A percentile compares a stretch with the other conserved stretches of the same genome.
phyloP scores from a whole-genome alignment of 2,113 vertebrate genomes.

The Oplegnathus fasciatus region DNA sequence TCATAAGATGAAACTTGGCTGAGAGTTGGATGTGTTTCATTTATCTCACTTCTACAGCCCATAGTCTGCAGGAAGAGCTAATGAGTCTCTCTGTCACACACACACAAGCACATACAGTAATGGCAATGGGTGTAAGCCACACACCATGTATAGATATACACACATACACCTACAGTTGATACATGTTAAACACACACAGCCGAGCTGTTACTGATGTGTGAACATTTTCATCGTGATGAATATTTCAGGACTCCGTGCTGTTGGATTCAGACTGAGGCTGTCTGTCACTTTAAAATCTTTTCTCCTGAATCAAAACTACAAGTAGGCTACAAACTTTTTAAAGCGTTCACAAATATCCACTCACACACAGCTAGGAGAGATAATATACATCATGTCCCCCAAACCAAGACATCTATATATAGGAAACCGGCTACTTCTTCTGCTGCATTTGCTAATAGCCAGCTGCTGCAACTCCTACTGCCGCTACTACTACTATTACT shows the following conservation, averaged over 20 bases:
- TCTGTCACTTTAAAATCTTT: constrained; percentile 7
- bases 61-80: constrained; percentile 41
- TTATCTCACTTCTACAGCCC: constrained; percentile 59
- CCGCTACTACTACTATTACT: background rate
- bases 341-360: background rate
- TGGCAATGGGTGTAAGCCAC: background rate
- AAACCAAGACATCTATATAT: background rate
- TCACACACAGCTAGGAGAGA: background rate
- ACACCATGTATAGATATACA: background rate
- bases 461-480: background rate
- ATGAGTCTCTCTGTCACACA: constrained; percentile 23
- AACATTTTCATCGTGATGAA: constrained; percentile 8
- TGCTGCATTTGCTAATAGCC: background rate
- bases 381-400: background rate
- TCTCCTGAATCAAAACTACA: background rate
- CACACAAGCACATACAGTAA: constrained; percentile 8
- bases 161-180: background rate
- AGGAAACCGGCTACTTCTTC: background rate
- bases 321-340: background rate
- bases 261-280: background rate
- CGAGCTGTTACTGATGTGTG: background rate
- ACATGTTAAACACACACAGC: constrained; percentile 1
- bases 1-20: constrained; percentile 66
- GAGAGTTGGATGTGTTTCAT: constrained; percentile 57
- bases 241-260: constrained; percentile 18